Conservation (phyloP, 2,113 vertebrate genomes). For the Callaeas wilsoni region DNA sequence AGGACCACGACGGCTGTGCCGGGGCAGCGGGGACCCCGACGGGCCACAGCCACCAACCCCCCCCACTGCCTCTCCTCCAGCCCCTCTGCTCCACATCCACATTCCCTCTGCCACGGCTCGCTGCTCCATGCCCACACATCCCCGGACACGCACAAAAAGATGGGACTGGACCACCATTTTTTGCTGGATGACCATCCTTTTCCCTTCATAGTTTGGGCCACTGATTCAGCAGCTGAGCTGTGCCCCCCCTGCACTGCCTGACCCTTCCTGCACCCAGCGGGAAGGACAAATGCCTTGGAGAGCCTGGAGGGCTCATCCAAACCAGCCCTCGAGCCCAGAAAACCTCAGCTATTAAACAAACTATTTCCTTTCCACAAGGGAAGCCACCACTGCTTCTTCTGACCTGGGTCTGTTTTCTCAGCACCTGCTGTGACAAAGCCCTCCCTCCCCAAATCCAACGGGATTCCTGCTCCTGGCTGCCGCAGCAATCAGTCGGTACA, state of each 20-base stretch:
- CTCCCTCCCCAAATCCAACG: neutral
- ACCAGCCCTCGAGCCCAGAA: neutral
- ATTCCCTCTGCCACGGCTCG: neutral
- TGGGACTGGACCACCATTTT: fast-evolving
- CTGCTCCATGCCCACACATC: fast-evolving
- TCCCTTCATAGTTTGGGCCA: neutral
- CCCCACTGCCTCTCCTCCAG: neutral
- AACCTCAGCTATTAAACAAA: neutral
- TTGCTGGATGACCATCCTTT: neutral
- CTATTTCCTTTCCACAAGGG: neutral
- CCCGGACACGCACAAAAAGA: fast-evolving
- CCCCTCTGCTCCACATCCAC: neutral
- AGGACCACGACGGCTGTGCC: fast-evolving
- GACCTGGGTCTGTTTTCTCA: neutral
- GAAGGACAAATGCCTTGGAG: neutral
- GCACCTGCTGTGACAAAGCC: neutral
- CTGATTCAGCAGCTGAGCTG: neutral
- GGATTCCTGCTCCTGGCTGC: neutral
- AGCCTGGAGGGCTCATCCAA: neutral
- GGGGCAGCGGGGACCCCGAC: neutral
- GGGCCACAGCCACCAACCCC: neutral
- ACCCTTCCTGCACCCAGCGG: neutral
- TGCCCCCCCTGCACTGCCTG: neutral
- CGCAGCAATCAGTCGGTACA: fast-evolving
- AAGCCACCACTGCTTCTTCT: neutral